phyloP scores from a whole-genome alignment of 1,140 invertebrate genomes.

The Mactra quadrangularis region DNA sequence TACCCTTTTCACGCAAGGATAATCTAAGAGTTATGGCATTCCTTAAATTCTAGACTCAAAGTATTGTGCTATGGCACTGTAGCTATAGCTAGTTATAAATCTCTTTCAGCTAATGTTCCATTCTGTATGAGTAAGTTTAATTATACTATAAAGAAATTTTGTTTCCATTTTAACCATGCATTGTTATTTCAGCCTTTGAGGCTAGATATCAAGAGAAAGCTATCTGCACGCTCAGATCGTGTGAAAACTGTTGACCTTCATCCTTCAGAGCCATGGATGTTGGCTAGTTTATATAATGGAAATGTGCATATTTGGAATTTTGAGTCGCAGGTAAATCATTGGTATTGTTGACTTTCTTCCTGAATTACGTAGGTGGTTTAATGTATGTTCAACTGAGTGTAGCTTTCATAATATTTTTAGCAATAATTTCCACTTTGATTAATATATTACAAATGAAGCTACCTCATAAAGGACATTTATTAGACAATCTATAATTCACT shows the following conservation, averaged over 20 bases:
- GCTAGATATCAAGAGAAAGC: conserved; percentile 98
- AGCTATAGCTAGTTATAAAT: background rate
- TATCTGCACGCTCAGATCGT: conserved; percentile 98
- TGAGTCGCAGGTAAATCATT: conserved; percentile 90
- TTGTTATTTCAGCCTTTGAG: conserved; percentile 89
- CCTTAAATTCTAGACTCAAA: no score
- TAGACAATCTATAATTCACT: no score
- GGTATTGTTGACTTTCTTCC: background rate
- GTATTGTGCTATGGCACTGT: no score
- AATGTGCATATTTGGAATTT: conserved; percentile 99
- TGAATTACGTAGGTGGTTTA: no score
- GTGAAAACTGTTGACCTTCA: conserved; percentile 99
- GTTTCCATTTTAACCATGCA: background rate
- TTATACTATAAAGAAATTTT: background rate
- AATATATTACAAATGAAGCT: no score
- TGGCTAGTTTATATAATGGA: conserved; percentile 98
- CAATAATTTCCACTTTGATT: no score
- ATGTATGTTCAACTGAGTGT: no score
- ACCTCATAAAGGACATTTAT: no score
- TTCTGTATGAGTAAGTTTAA: background rate
- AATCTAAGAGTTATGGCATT: no score
- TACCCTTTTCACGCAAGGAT: no score
- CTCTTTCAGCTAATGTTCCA: background rate
- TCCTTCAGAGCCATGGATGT: conserved; percentile 98
- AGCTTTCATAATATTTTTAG: no score